Evolutionary conservation across 1,140 invertebrate genomes (phyloP).

Genomic region (Formica selysi): DNA sequence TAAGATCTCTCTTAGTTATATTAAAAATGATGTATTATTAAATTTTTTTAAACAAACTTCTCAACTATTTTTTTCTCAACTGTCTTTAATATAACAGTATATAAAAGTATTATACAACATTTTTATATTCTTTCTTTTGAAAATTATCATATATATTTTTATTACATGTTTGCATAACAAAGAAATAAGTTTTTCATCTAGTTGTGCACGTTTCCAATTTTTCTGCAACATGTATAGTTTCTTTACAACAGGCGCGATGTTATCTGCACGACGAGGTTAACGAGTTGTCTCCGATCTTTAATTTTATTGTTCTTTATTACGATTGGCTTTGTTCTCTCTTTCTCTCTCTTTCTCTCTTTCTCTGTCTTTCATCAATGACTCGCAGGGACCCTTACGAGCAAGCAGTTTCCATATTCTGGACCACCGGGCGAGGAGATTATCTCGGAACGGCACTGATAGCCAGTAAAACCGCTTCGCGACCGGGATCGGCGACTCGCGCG

Average conservation of each 20-base stretch:
- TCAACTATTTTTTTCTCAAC: too few species aligned
- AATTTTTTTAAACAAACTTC: too few species aligned
- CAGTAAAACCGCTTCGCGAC: slow-evolving; percentile 43
- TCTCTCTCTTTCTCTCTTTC: slow-evolving; percentile 10
- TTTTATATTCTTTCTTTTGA: background rate
- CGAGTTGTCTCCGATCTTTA: slow-evolving; percentile 75
- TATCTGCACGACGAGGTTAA: slow-evolving; percentile 62
- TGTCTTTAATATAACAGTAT: too few species aligned
- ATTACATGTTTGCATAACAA: slow-evolving; percentile 1
- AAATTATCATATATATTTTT: background rate
- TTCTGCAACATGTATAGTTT: background rate
- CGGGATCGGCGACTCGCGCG: slow-evolving; percentile 47
- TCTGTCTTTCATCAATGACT: slow-evolving; percentile 33
- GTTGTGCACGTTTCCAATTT: background rate
- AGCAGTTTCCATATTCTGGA: slow-evolving; percentile 74
- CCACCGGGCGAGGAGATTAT: slow-evolving; percentile 73
- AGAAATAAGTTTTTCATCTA: slow-evolving; percentile 3
- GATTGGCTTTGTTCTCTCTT: slow-evolving; percentile 19
- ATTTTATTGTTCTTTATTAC: slow-evolving; percentile 74
- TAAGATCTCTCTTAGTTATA: too few species aligned
- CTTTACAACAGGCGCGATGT: slow-evolving; percentile 49
- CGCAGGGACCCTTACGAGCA: background rate
- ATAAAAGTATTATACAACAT: background rate
- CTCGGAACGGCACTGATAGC: slow-evolving; percentile 70
- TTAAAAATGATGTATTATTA: too few species aligned